Base-by-base conservation (phyloP, 2,888 invertebrate species). In the Melipona beecheii region DNA sequence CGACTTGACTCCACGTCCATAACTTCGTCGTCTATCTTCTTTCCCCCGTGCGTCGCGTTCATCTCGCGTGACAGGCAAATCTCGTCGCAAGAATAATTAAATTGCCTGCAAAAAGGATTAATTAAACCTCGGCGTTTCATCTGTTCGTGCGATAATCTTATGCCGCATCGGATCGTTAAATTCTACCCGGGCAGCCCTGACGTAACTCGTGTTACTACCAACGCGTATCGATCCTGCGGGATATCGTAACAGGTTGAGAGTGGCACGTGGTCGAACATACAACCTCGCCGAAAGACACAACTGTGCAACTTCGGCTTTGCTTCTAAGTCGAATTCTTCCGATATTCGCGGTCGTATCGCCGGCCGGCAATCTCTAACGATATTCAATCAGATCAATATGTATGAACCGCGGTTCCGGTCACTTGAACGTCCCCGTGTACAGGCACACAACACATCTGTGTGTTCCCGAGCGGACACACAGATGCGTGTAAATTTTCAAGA, bases 21-120 rank as follows among this genome's bases (percentile, higher is more conserved):
- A 64, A 54, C 24, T 64, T 64, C 19, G 49, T 56, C 52, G 68
- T 49, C 60, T n/a, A 36, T 19, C 24, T 50, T 19, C 31, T 31
- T 31, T 4, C n/a, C 65, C 11, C 43, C 3, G 27, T 43, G n/a
- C n/a, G 1, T 2, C 15, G 58, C 21, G 43, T 79, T 56, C 70
- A 70, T 31, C 74, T 74, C 21, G 52, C 31, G 43, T 43, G 70
- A 66, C 71, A 31, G 65, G n/a, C 54, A 64, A 66, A 74, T 75
- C 31, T 31, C 60, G 19, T 60, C 24, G 2, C 66, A 13, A 27
- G 27, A 66, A 60, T 75, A 83, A 83, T 83, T 71, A 81, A 75
- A 75, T 81, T 71, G 71, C 66, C 82, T 75, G 31, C 81, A 17
- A 62, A 71, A 75, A 66, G 71, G 75, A 75, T 83, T 81, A 56